A percentile compares a stretch with the other conserved stretches of the same genome.
phyloP scores from a whole-genome alignment of 2,113 vertebrate genomes.

The Triplophysa siluroides region DNA sequence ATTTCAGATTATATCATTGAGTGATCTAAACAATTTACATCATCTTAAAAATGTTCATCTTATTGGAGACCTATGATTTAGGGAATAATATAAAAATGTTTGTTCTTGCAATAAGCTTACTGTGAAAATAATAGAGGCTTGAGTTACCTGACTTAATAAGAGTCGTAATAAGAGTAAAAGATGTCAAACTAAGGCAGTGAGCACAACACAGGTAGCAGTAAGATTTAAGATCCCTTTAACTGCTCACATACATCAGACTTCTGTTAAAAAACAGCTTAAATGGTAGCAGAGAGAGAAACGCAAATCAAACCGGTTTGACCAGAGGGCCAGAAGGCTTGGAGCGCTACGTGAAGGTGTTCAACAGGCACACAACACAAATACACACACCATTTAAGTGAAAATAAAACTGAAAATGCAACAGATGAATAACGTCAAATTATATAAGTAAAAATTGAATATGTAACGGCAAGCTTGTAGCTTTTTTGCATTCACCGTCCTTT shows the following conservation, averaged over 20 bases:
- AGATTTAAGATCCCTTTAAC: slow-evolving; percentile 9
- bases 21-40: no score
- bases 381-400: slow-evolving; percentile 40
- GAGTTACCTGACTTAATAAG: neutral
- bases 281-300: slow-evolving; percentile 42
- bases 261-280: slow-evolving; percentile 50
- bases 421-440: neutral
- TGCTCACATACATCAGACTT: slow-evolving; percentile 11
- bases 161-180: neutral
- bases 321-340: slow-evolving; percentile 54
- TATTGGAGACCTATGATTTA: neutral
- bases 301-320: slow-evolving; percentile 57
- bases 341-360: slow-evolving; percentile 49
- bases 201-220: neutral
- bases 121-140: no score
- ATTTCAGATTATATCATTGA: no score
- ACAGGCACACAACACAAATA: slow-evolving; percentile 33
- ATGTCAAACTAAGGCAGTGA: neutral
- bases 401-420: slow-evolving; percentile 39
- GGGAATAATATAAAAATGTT: no score
- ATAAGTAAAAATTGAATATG: neutral
- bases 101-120: no score
- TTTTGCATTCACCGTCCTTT: neutral
- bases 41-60: neutral
- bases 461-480: neutral